Evolutionary conservation across 2,888 invertebrate species (phyloP), one percentile per base, ranked within the genome.

Genomic region (Conus canariensis): DNA sequence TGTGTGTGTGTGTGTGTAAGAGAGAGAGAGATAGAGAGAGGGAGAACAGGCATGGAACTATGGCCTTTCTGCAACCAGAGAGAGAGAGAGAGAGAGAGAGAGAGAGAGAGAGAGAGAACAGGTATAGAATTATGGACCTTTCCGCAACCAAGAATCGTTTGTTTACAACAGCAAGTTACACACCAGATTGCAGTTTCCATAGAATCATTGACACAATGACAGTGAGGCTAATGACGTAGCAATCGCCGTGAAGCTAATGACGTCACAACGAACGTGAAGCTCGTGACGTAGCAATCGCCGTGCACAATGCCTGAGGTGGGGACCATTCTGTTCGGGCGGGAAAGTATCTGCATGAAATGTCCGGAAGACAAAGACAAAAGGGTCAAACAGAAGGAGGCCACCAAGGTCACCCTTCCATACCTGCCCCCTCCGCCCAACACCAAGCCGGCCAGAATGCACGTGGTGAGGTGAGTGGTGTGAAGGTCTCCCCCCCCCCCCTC

Each of bases 301-400:
- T 45, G 45, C 45, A 45, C 45, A 45, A 86, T 86, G 86, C 64
- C 86, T 3, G 86, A n/a, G 19, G 86, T 60, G 19, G 86, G 86
- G 60, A 86, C 86, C 30, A 67, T 86, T 86, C 45, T 86, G 64
- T 86, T 86, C 64, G 86, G 86, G 64, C 86, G 67, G 86, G 86
- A 86, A 67, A 86, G 86, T 67, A 86, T 86, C 30, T 86, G 45
- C 1, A 16, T 64, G 64, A 86, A 60, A 86, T 86, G 86, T 22
- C 86, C 86, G 19, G 64, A 86, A 12, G 64, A 86, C 60, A 64
- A 67, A 14, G 64, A n/a, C 64, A 64, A 67, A 22, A 86, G 67
- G n/a, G 64, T 67, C 16, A 60, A 67, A 19, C 59, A 45, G 14
- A 64, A 60, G 67, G 70, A 87, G 12, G 87, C 87, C 19, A 87